Evolutionary conservation across 2,113 vertebrate genomes (phyloP), one percentile per base, ranked within the genome.

Genomic region (Nycticorax nycticorax): DNA sequence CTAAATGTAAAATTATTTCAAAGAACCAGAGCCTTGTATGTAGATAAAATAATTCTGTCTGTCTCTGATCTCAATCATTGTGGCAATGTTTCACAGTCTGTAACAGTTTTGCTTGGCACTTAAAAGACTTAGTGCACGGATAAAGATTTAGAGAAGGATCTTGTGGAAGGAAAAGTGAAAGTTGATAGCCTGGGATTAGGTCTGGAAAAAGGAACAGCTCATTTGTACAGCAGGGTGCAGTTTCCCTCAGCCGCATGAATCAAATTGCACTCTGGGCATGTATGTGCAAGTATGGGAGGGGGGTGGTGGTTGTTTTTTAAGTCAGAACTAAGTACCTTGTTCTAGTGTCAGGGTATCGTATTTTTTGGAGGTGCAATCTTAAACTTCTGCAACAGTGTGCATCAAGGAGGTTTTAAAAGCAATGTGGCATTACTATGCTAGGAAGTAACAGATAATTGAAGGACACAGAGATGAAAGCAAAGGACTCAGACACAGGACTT

Each of bases 291-390:
- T 7, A 2, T 2, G 8, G 22, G 32, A 10, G 47, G 9, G 47
- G 21, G n/a, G 8, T 18, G 27, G 9, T 2, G 14, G 37, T 33
- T 10, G 3, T 18, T 35, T 64, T 43, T 37, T 32, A 77, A 50
- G 9, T 30, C 63, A 75, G 22, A 74, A 33, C 12, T 0, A 35
- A 53, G 6, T 5, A 43, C 18, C 41, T 60, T n/a, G 9, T 33
- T 75, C 80, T 28, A 57, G 4, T 1, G 3, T 7, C 16, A 17
- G 11, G 3, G 6, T 4, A 48, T 19, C 6, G 1, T 3, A 4
- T 32, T n/a, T 63, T 75, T 56, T 30, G 17, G n/a, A 83, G 30
- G 6, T 18, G 27, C 10, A 12, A 48, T 37, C 66, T 62, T 53
- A 39, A 47, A 45, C 66, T 43, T 47, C 52, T 53, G 21, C 9